Conservation (phyloP, 2,797 vertebrate species). For the Mus spretus region DNA sequence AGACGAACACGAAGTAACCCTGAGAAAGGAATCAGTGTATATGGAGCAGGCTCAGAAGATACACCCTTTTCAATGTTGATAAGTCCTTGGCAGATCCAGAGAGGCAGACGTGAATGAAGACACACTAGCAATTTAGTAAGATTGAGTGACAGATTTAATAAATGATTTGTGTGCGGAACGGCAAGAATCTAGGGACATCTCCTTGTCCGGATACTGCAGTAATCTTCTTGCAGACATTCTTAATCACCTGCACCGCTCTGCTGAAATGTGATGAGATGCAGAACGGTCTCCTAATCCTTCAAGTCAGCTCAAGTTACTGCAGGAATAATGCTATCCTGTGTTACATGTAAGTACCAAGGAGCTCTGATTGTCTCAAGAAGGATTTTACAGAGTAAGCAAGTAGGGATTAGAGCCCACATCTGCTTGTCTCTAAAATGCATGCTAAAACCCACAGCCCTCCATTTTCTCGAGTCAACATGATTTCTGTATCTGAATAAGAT, state of each 20-base stretch:
- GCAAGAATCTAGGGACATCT: constrained; percentile 30
- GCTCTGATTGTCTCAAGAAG: constrained; percentile 47
- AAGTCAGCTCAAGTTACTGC: constrained; percentile 43
- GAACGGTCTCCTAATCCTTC: constrained; percentile 59
- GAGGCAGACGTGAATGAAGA: not conserved
- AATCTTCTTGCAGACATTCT: constrained; percentile 69
- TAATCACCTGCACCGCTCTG: constrained; percentile 63
- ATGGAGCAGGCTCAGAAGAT: not conserved
- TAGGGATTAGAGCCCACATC: not conserved
- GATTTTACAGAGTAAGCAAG: constrained; percentile 52
- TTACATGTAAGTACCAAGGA: constrained; percentile 3
- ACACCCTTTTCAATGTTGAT: not conserved
- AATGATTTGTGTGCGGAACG: constrained; percentile 25
- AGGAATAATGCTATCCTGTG: constrained; percentile 18
- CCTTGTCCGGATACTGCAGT: constrained; percentile 37
- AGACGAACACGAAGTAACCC: not conserved
- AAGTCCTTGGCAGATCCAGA: constrained; percentile 41
- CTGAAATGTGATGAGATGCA: constrained; percentile 59
- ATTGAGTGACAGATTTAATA: constrained; percentile 38
- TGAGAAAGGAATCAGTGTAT: not conserved
- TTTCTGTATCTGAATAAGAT: not conserved
- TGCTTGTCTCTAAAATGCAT: constrained; percentile 25
- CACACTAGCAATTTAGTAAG: constrained; percentile 27
- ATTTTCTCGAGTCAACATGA: not conserved
- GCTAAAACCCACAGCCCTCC: not conserved